Evolutionary conservation across 2,888 invertebrate genomes (phyloP).

Genomic region (Protophormia terraenovae): DNA sequence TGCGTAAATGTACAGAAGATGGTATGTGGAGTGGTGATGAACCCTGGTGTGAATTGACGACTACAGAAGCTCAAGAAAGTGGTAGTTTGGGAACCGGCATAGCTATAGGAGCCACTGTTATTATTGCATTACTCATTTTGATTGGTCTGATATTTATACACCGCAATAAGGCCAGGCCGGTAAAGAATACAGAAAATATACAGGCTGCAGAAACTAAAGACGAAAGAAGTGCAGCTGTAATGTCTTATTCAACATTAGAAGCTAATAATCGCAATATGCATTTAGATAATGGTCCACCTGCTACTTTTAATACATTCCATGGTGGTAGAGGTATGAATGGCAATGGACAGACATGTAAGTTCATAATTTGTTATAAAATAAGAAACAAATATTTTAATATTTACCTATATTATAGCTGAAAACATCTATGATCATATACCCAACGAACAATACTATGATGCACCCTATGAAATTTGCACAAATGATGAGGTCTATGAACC

Average conservation of each 20-base stretch:
- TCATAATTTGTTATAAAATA: neutral
- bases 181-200: slow-evolving; percentile 93
- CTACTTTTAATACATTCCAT: slow-evolving; percentile 81
- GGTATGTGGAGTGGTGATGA: slow-evolving; percentile 94
- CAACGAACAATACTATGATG: slow-evolving; percentile 88
- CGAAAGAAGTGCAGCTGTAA: slow-evolving; percentile 92
- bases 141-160: slow-evolving; percentile 91
- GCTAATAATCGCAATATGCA: slow-evolving; percentile 82
- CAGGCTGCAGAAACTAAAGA: slow-evolving; percentile 93
- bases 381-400: neutral
- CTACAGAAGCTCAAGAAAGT: slow-evolving; percentile 87
- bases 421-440: slow-evolving; percentile 85
- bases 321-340: slow-evolving; percentile 71
- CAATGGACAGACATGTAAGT: slow-evolving; percentile 44
- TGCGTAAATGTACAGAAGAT: slow-evolving; percentile 91
- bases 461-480: slow-evolving; percentile 86
- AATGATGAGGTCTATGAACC: slow-evolving; percentile 84
- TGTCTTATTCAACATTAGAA: slow-evolving; percentile 93
- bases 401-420: slow-evolving; percentile 71
- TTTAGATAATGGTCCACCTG: slow-evolving; percentile 77
- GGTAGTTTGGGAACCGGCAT: slow-evolving; percentile 90
- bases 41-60: slow-evolving; percentile 89
- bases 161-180: slow-evolving; percentile 91
- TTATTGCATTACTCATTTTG: slow-evolving; percentile 89
- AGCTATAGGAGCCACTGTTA: slow-evolving; percentile 91